Percentiles rank a stretch among this genome's conserved stretches.
Conservation (phyloP, 2,113 vertebrate genomes). For the Hemiprocne comata region DNA sequence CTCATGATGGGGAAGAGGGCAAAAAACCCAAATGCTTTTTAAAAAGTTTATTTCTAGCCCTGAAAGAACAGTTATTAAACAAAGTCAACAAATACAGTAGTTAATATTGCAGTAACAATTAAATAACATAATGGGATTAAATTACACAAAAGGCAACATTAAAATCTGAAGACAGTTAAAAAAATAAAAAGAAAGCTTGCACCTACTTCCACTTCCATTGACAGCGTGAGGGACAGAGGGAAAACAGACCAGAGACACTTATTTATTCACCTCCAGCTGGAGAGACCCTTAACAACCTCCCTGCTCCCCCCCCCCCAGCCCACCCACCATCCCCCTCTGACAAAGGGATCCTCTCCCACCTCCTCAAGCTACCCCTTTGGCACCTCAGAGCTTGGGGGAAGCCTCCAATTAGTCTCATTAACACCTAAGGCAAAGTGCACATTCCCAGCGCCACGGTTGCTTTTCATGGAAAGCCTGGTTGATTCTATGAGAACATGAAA, state of each 20-base stretch:
- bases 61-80: constrained; percentile 82
- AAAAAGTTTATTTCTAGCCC: constrained; percentile 82
- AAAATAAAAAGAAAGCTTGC: constrained; percentile 72
- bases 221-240: background rate
- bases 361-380: background rate
- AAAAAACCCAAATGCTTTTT: constrained; percentile 39
- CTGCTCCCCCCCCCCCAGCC: background rate
- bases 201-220: constrained; percentile 71
- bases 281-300: background rate
- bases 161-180: constrained; percentile 75
- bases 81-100: constrained; percentile 82
- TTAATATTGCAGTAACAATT: constrained; percentile 82
- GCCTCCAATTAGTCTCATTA: background rate
- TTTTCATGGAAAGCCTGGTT: background rate
- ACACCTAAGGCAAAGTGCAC: background rate
- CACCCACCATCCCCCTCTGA: background rate
- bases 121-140: constrained; percentile 81
- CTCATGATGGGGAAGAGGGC: constrained; percentile 4
- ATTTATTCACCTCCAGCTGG: constrained; percentile 34
- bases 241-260: constrained; percentile 35
- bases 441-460: background rate
- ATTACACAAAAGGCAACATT: constrained; percentile 77
- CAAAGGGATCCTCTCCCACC: background rate
- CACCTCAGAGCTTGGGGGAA: background rate
- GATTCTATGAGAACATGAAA: background rate